Evolutionary conservation across 2,113 vertebrate species (phyloP).

Genomic region (Pao palembangensis): DNA sequence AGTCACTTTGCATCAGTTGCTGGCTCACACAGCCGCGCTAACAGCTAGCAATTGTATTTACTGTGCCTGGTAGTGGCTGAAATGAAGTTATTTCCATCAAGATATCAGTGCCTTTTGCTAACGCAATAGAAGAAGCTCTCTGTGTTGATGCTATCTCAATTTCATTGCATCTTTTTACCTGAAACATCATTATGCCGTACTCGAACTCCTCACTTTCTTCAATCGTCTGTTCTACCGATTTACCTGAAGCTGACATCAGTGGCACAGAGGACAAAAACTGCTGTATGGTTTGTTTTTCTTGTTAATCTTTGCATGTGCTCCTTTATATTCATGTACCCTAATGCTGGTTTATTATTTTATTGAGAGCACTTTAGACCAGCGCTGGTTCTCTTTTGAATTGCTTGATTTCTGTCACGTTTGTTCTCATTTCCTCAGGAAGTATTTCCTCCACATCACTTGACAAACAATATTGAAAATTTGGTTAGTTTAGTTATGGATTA

Average conservation of each 20-base stretch:
- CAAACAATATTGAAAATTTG: background rate
- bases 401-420: background rate
- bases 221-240: slow-evolving; percentile 55
- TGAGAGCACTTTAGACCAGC: background rate
- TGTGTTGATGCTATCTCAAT: slow-evolving; percentile 63
- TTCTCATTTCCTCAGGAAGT: slow-evolving; percentile 19
- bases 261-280: slow-evolving; percentile 1
- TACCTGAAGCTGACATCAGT: slow-evolving; percentile 33
- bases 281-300: slow-evolving; percentile 3
- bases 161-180: slow-evolving; percentile 63
- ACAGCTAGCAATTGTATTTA: slow-evolving; percentile 73
- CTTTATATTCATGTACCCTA: background rate
- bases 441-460: slow-evolving; percentile 22
- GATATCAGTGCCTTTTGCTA: slow-evolving; percentile 70
- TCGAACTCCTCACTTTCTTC: slow-evolving; percentile 51
- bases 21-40: slow-evolving; percentile 64
- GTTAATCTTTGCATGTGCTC: background rate
- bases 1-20: slow-evolving; percentile 55
- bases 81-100: slow-evolving; percentile 72
- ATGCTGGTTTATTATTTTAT: background rate
- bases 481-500: background rate
- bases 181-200: slow-evolving; percentile 69
- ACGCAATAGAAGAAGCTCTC: slow-evolving; percentile 54
- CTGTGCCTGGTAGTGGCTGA: slow-evolving; percentile 57
- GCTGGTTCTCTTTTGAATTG: too few species aligned